phyloP scores from a whole-genome alignment of 2,888 invertebrate species.

The Protodeltote pygarga region DNA sequence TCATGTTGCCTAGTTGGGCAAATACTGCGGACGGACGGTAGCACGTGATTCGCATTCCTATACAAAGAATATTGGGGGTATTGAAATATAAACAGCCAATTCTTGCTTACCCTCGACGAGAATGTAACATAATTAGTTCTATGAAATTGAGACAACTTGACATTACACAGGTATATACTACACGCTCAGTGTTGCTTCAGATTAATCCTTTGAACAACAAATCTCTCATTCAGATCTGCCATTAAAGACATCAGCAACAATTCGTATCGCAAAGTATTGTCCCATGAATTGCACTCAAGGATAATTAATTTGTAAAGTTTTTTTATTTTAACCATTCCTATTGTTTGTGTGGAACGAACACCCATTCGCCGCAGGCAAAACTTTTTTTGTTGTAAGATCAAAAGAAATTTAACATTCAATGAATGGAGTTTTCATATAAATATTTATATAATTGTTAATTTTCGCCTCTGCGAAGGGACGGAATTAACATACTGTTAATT shows the following conservation, averaged over 20 bases:
- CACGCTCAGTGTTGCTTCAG: not conserved
- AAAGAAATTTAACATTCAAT: not conserved
- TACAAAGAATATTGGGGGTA: constrained; percentile 33
- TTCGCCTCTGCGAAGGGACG: not conserved
- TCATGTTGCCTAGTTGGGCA: constrained; percentile 52
- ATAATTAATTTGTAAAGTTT: not conserved
- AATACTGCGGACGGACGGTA: constrained; percentile 52
- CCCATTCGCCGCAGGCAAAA: not conserved
- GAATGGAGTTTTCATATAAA: not conserved
- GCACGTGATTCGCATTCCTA: constrained; percentile 61
- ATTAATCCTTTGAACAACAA: too few species aligned
- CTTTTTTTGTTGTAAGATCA: not conserved
- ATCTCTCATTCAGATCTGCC: too few species aligned
- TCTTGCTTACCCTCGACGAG: constrained; percentile 11
- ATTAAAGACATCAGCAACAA: too few species aligned
- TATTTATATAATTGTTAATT: not conserved
- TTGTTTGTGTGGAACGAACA: constrained; percentile 5
- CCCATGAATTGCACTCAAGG: not conserved
- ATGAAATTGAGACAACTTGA: not conserved
- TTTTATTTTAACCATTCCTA: constrained; percentile 1
- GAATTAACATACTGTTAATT: not conserved
- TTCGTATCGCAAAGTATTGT: too few species aligned
- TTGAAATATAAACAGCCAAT: constrained; percentile 44
- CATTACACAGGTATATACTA: not conserved
- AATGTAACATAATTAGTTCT: not conserved